Percentiles rank a stretch among this genome's conserved stretches.
Conservation (phyloP, 2,797 vertebrate species). For the Acipenser transmontanus region DNA sequence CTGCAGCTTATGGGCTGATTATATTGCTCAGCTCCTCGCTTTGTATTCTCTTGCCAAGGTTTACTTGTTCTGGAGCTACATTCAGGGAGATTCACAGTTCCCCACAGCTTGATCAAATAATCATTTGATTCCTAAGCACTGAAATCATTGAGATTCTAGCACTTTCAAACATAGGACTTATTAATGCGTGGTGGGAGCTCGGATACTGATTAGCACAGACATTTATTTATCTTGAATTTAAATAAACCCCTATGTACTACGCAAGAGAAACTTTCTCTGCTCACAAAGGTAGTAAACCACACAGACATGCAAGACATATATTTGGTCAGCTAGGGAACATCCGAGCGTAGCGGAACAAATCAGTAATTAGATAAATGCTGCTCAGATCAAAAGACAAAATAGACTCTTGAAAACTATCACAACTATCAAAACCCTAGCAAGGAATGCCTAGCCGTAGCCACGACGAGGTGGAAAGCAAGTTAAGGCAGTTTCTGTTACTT, state of each 20-base stretch:
- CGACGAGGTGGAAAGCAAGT: too few species aligned
- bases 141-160: not conserved
- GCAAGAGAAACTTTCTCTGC: too few species aligned
- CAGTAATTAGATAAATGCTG: too few species aligned
- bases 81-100: not conserved
- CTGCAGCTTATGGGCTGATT: not conserved
- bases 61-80: not conserved
- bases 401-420: too few species aligned
- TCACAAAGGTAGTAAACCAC: too few species aligned
- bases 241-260: not conserved
- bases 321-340: too few species aligned
- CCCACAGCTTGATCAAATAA: not conserved
- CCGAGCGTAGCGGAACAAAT: too few species aligned
- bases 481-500: too few species aligned
- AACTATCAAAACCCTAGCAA: too few species aligned
- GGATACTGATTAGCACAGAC: not conserved
- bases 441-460: too few species aligned
- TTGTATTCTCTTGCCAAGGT: slow-evolving; percentile 1
- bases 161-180: not conserved
- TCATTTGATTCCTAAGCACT: not conserved
- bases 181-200: not conserved
- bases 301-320: too few species aligned
- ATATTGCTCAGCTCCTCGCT: not conserved
- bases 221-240: not conserved
- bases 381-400: too few species aligned